Evolutionary conservation across 2,888 invertebrate genomes (phyloP).

Genomic region (Lysandra bellargus): DNA sequence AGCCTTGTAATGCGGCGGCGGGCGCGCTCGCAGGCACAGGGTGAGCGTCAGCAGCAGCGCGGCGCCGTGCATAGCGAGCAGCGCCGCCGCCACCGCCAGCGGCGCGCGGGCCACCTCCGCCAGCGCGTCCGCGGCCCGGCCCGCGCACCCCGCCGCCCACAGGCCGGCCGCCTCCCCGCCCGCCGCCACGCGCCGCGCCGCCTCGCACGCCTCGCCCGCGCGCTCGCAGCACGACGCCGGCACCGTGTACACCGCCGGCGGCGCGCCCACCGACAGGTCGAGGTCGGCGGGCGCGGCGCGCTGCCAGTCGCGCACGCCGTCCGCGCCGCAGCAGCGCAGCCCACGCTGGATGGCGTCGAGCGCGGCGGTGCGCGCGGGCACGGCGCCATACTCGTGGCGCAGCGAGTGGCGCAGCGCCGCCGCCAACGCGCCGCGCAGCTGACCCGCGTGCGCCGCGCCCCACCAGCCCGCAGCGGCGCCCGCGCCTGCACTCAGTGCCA

Average conservation of each 20-base stretch:
- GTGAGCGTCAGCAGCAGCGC: slow-evolving; percentile 65
- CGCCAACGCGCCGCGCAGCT: slow-evolving; percentile 54
- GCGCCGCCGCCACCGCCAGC: slow-evolving; percentile 56
- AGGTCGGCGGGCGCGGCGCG: slow-evolving; percentile 51
- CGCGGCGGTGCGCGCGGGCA: slow-evolving; percentile 58
- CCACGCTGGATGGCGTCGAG: slow-evolving; percentile 73
- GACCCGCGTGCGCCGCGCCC: slow-evolving; percentile 67
- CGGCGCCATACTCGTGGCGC: slow-evolving; percentile 60
- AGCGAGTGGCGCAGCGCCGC: slow-evolving; percentile 54
- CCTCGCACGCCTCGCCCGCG: slow-evolving; percentile 45
- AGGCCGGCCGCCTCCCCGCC: slow-evolving; percentile 48
- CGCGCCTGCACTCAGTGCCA: slow-evolving; percentile 63
- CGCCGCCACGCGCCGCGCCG: slow-evolving; percentile 54
- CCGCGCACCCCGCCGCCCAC: slow-evolving; percentile 56
- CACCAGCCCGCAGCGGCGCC: slow-evolving; percentile 69
- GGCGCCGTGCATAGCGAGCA: slow-evolving; percentile 60
- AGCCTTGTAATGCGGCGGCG: slow-evolving; percentile 58
- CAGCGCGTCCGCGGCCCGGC: slow-evolving; percentile 55
- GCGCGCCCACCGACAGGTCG: slow-evolving; percentile 64
- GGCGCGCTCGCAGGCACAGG: slow-evolving; percentile 61
- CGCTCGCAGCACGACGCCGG: slow-evolving; percentile 61
- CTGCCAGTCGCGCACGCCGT: slow-evolving; percentile 95
- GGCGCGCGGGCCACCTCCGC: slow-evolving; percentile 51
- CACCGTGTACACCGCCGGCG: slow-evolving; percentile 59
- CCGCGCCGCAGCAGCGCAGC: slow-evolving; percentile 95